Base-by-base conservation (phyloP, 2,113 vertebrate genomes). In the Silurus meridionalis region DNA sequence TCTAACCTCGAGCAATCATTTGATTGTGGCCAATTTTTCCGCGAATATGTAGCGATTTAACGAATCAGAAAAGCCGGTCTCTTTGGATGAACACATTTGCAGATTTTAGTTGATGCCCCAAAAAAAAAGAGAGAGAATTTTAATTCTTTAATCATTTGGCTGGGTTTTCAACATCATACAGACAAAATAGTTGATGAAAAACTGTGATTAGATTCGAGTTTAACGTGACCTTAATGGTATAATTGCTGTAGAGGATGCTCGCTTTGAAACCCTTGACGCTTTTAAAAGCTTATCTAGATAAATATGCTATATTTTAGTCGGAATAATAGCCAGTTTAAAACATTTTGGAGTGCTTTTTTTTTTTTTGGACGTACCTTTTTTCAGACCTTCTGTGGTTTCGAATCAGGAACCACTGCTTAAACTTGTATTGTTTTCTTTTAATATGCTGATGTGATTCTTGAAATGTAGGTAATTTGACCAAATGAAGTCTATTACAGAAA, bases 1-100 rank as follows among this genome's bases (percentile, higher is more conserved):
- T 11, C 55, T 64, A 84, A 90, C 61, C 78, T 82, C 61, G 64
- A 69, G 82, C 82, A 85, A 78, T 84, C 72, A 61, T 80, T 87
- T 88, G 85, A 85, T 86, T 82, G 82, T 84, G 52, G 77, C 77
- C 57, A 66, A 78, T 64, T 83, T 63, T 85, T 17, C 21, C 37
- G 69, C 79, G 84, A 85, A 52, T 19, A 19, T 37, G 37, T 37
- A 37, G 37, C 37, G 37, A 37, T 3, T 37, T 37, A 37, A 37
- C 37, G 37, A 37, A 37, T 37, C 37, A 37, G 37, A 78, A 84
- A 79, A 55, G 58, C n/a, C 55, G 48, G 63, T 14, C 75, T 57
- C 52, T n/a, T 52, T 57, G 57, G 28, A 80, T 67, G 8, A 37
- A 46, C 46, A 53, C 72, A 64, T 84, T 64, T 37, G 28, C 50